phyloP scores from a whole-genome alignment of 2,797 vertebrate species.

The Rhodeus uyekii region DNA sequence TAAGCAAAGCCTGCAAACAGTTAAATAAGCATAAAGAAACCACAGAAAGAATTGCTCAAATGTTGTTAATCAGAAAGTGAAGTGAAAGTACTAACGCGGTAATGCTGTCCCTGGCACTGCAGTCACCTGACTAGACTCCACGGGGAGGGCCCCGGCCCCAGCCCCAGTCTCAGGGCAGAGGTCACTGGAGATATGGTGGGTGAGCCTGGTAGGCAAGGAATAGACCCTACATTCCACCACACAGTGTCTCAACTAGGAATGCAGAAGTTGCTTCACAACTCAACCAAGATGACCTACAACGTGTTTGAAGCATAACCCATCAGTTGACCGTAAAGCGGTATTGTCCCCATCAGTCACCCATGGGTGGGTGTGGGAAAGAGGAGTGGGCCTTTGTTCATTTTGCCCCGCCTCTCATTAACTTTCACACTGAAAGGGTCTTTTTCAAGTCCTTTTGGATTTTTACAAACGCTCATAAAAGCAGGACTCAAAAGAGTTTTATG shows the following conservation, averaged over 20 bases:
- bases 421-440: constrained; percentile 47
- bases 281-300: constrained; percentile 10
- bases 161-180: constrained; percentile 42
- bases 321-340: constrained; percentile 12
- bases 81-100: background rate
- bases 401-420: constrained; percentile 55
- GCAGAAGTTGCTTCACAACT: constrained; percentile 2
- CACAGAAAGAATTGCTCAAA: background rate
- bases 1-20: background rate
- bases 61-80: constrained; percentile 13
- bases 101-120: constrained; percentile 28
- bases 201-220: constrained; percentile 16
- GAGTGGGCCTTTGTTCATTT: constrained; percentile 45
- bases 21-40: background rate
- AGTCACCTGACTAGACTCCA: constrained; percentile 45
- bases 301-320: constrained; percentile 33
- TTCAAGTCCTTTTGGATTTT: constrained; percentile 64
- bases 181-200: constrained; percentile 37
- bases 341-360: constrained; percentile 15
- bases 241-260: constrained; percentile 33
- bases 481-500: constrained; percentile 71
- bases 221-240: constrained; percentile 37
- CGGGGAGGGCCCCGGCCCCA: constrained; percentile 27
- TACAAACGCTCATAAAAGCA: constrained; percentile 70
- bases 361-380: constrained; percentile 52